phyloP scores from a whole-genome alignment of 92 coral and sea anemone species.

The Scolanthus callimorphus region DNA sequence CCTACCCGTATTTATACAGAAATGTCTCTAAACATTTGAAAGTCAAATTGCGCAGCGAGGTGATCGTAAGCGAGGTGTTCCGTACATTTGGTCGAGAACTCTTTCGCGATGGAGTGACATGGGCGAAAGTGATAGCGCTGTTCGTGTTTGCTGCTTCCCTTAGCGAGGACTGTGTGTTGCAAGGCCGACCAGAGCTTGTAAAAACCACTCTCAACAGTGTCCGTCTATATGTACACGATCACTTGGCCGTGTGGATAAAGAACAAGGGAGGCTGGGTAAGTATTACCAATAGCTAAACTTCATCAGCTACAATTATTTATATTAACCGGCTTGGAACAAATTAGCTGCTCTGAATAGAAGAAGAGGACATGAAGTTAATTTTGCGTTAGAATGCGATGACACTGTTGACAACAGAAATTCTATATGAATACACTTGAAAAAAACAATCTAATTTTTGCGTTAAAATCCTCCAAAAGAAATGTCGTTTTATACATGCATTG shows the following conservation, averaged over 20 bases:
- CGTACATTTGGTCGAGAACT: conserved; percentile 72
- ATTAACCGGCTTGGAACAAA: no score
- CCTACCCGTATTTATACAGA: conserved; percentile 77
- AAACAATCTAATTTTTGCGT: no score
- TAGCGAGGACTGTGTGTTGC: conserved; percentile 78
- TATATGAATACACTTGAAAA: no score
- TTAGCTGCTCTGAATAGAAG: no score
- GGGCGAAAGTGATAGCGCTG: conserved; percentile 85
- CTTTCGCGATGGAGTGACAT: conserved; percentile 82
- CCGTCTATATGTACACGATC: conserved; percentile 68
- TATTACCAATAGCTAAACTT: no score
- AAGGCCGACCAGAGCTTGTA: conserved; percentile 82
- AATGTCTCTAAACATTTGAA: conserved; percentile 85
- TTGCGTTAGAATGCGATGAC: no score
- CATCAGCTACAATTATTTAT: no score
- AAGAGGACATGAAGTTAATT: no score
- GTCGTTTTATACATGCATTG: no score
- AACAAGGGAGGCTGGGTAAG: conserved; percentile 97
- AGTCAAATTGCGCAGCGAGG: conserved; percentile 82
- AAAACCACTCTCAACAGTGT: conserved; percentile 74
- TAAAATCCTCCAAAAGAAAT: no score
- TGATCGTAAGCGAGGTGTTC: conserved; percentile 74
- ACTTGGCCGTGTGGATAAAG: conserved; percentile 87
- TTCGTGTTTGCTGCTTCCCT: conserved; percentile 88
- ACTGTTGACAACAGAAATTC: no score